phyloP scores from a whole-genome alignment of 1,140 invertebrate genomes.

The Coelopa frigida region DNA sequence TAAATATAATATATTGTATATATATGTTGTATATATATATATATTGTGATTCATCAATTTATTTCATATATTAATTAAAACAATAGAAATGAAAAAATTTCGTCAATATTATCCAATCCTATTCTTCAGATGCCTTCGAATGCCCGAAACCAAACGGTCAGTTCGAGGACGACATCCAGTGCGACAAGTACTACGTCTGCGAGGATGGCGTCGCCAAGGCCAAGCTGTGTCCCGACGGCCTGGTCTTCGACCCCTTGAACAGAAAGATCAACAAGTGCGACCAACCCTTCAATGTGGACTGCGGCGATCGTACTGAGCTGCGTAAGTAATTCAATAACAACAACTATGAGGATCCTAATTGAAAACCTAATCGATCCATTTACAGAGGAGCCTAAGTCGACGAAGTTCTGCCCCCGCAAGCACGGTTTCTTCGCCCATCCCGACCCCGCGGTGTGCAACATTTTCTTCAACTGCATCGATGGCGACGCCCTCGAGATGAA shows the following conservation, averaged over 20 bases:
- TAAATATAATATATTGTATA: too few relatives aligned
- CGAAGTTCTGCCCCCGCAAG: constrained; percentile 64
- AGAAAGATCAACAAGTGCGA: constrained; percentile 83
- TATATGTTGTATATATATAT: too few relatives aligned
- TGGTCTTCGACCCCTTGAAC: constrained; percentile 77
- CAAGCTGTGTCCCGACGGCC: constrained; percentile 76
- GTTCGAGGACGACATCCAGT: constrained; percentile 69
- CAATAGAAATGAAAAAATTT: too few relatives aligned
- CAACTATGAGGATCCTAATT: too few relatives aligned
- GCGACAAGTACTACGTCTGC: constrained; percentile 81
- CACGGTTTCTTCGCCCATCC: constrained; percentile 87
- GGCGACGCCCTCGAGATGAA: constrained; percentile 71
- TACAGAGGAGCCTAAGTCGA: constrained; percentile 67
- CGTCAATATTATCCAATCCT: constrained; percentile 13
- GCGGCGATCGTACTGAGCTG: constrained; percentile 72
- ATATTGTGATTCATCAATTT: too few relatives aligned
- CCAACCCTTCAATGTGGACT: constrained; percentile 84
- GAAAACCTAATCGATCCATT: constrained; percentile 15
- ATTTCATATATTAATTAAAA: too few relatives aligned
- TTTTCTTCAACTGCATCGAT: constrained; percentile 85
- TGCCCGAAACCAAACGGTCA: constrained; percentile 72
- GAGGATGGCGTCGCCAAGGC: constrained; percentile 61
- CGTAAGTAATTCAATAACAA: constrained; percentile 64
- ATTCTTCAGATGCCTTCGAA: constrained; percentile 49
- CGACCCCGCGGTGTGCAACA: constrained; percentile 67